Conservation (phyloP, 1,140 invertebrate species). For the Zelostemma sp. region DNA sequence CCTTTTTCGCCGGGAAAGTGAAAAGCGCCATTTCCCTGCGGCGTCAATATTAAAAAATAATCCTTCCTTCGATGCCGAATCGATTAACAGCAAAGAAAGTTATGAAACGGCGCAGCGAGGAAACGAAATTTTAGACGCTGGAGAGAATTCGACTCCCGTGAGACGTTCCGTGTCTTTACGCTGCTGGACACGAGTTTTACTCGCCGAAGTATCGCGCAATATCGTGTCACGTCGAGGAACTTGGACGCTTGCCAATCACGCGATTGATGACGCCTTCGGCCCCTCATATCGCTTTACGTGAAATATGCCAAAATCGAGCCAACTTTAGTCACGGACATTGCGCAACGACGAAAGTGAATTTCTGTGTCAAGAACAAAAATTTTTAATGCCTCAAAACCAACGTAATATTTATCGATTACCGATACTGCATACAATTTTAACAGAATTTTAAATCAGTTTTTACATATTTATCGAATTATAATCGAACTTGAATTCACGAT, state of each 20-base stretch:
- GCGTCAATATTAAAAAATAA: too few relatives aligned
- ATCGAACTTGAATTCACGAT: too few relatives aligned
- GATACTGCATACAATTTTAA: too few relatives aligned
- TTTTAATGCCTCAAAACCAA: too few relatives aligned
- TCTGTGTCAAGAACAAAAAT: neutral
- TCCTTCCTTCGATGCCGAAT: neutral
- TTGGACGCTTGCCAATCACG: conserved; percentile 2
- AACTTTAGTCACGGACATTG: neutral
- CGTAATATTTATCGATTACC: too few relatives aligned
- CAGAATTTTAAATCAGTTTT: too few relatives aligned
- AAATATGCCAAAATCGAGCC: neutral
- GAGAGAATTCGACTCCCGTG: conserved; percentile 15
- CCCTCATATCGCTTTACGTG: neutral
- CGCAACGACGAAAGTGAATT: neutral
- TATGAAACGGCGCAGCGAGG: conserved; percentile 5
- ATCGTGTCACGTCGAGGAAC: neutral
- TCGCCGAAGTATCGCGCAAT: conserved; percentile 8
- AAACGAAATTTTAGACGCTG: conserved; percentile 38
- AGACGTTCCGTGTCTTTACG: conserved; percentile 18
- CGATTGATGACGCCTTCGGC: neutral
- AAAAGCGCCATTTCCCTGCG: too few relatives aligned
- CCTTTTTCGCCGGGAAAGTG: neutral
- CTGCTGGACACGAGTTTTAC: conserved; percentile 10
- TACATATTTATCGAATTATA: too few relatives aligned
- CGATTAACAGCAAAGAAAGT: neutral